phyloP scores from a whole-genome alignment of 2,113 vertebrate genomes.

The Cyprinodon tularosa region DNA sequence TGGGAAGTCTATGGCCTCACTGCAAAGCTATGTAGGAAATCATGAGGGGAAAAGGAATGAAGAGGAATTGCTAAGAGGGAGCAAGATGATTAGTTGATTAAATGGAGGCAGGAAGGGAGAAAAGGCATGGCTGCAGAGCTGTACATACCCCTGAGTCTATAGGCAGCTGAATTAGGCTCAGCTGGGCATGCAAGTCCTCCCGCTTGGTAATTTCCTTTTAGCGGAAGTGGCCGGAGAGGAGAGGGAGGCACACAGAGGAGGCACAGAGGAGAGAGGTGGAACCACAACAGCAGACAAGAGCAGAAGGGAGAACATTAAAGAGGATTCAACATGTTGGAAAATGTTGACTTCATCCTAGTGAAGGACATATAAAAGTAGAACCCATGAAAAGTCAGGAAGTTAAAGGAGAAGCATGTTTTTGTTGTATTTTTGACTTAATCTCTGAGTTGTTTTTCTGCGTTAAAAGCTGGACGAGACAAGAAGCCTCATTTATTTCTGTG shows the following conservation, averaged over 20 bases:
- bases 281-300: conserved; percentile 47
- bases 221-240: conserved; percentile 78
- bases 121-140: conserved; percentile 70
- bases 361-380: conserved; percentile 36
- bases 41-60: conserved; percentile 18
- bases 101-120: conserved; percentile 10
- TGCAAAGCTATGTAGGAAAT: conserved; percentile 16
- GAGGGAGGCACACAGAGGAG: conserved; percentile 51
- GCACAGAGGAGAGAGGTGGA: conserved; percentile 50
- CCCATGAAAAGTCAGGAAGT: conserved; percentile 31
- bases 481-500: neutral
- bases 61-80: neutral
- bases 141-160: conserved; percentile 96
- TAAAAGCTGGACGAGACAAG: neutral
- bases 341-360: conserved; percentile 51
- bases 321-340: conserved; percentile 33
- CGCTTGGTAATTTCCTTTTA: conserved; percentile 94
- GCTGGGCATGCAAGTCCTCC: conserved; percentile 95
- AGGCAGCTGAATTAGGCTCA: conserved; percentile 99
- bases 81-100: conserved; percentile 18
- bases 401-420: conserved; percentile 16
- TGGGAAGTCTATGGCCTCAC: conserved; percentile 23
- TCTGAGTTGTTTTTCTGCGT: neutral
- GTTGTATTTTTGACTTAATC: conserved; percentile 12
- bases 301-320: conserved; percentile 51